Evolutionary conservation across 2,113 vertebrate genomes (phyloP).

Genomic region (Orycteropus afer): DNA sequence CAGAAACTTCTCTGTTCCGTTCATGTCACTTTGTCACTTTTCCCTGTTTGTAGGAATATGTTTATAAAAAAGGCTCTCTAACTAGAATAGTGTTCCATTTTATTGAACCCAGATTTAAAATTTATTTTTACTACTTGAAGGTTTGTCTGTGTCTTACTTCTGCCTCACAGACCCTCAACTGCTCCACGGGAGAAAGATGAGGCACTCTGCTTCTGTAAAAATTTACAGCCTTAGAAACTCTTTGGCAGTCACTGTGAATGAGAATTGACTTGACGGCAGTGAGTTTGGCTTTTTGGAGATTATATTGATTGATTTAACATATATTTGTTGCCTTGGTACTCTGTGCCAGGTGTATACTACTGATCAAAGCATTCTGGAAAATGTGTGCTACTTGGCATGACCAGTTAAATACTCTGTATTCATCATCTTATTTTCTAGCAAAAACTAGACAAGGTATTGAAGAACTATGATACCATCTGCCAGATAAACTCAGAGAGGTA

Average conservation of each 20-base stretch:
- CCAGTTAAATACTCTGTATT: background rate
- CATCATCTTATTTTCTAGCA: conserved; percentile 83
- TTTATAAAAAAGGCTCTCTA: background rate
- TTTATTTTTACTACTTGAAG: background rate
- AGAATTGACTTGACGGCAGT: no score
- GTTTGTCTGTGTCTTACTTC: background rate
- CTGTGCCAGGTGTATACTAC: background rate
- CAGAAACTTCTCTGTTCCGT: background rate
- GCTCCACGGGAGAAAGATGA: no score
- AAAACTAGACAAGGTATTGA: conserved; percentile 90
- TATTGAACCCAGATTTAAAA: background rate
- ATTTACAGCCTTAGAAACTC: no score
- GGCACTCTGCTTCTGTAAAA: no score
- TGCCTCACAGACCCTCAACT: background rate
- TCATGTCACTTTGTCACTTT: background rate
- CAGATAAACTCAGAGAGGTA: conserved; percentile 96
- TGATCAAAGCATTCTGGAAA: background rate
- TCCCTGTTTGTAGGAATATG: background rate
- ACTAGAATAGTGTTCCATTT: background rate
- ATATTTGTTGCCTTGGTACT: background rate
- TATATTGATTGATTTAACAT: background rate
- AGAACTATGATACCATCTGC: conserved; percentile 92
- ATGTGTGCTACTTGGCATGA: background rate
- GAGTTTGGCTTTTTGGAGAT: no score
- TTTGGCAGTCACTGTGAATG: no score